Evolutionary conservation across 1,140 invertebrate species (phyloP).

Genomic region (Spodoptera frugiperda): DNA sequence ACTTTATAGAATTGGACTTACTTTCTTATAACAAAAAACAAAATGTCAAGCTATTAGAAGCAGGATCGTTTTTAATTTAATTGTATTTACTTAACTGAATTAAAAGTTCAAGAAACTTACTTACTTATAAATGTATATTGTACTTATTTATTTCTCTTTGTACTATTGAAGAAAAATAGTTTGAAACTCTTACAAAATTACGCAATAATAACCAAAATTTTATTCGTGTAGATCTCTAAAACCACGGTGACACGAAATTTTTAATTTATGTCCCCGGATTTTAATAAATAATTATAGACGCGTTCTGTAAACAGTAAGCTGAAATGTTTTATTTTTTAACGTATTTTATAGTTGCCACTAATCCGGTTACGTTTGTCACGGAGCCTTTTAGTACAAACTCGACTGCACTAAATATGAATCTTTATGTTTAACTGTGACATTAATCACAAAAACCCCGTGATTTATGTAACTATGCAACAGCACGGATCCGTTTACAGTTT

Average conservation of each 20-base stretch:
- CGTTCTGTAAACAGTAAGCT: conserved; percentile 82
- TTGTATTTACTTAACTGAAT: no score
- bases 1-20: not conserved
- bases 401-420: conserved; percentile 82
- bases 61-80: no score
- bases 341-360: conserved; percentile 78
- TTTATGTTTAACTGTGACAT: conserved; percentile 82
- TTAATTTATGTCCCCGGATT: conserved; percentile 83
- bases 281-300: conserved; percentile 83
- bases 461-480: conserved; percentile 73
- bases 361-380: conserved; percentile 82
- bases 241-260: conserved; percentile 64
- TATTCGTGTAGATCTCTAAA: conserved; percentile 63
- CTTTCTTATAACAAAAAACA: not conserved
- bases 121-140: no score
- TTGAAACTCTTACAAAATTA: not conserved
- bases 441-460: conserved; percentile 83
- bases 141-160: no score
- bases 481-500: conserved; percentile 67
- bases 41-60: no score
- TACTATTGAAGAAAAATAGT: no score
- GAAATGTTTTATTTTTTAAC: conserved; percentile 77
- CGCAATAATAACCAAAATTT: not conserved
- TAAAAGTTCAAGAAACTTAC: no score
- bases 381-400: conserved; percentile 63